phyloP scores from a whole-genome alignment of 2,797 vertebrate species.

The Brachyalestes nurse region DNA sequence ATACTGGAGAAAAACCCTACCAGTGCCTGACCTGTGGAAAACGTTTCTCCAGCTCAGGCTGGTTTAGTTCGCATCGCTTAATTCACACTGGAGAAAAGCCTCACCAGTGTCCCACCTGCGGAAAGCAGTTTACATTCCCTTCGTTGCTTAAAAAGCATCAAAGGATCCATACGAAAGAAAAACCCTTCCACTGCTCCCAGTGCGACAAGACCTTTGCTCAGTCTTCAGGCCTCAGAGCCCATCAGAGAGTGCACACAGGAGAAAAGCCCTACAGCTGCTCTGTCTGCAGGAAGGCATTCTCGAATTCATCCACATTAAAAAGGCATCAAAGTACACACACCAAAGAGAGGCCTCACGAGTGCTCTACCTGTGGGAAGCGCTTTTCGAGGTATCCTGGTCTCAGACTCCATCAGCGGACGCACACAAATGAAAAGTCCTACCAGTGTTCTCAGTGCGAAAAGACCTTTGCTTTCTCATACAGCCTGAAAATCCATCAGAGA shows the following conservation, averaged over 20 bases:
- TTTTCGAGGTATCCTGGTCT: background rate
- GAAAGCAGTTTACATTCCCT: background rate
- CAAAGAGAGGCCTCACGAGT: background rate
- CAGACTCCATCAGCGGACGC: too few relatives aligned
- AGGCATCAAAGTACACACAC: background rate
- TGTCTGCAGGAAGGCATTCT: background rate
- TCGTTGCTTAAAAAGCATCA: background rate
- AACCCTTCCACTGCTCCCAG: too few relatives aligned
- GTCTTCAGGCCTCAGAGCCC: background rate
- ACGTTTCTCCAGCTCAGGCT: background rate
- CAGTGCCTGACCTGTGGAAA: too few relatives aligned
- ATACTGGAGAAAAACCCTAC: too few relatives aligned
- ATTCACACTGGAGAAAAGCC: background rate
- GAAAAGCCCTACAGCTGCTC: constrained; percentile 27
- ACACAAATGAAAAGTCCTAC: too few relatives aligned
- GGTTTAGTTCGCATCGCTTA: background rate
- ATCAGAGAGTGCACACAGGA: constrained; percentile 18
- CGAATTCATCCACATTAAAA: background rate
- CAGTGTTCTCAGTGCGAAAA: too few relatives aligned
- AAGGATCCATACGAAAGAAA: too few relatives aligned
- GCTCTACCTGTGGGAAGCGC: background rate
- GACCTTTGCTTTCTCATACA: too few relatives aligned
- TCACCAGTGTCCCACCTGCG: background rate
- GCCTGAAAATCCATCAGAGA: background rate
- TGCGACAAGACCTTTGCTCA: too few relatives aligned